Conservation (phyloP, 2,797 vertebrate genomes). For the Malurus splendens region DNA sequence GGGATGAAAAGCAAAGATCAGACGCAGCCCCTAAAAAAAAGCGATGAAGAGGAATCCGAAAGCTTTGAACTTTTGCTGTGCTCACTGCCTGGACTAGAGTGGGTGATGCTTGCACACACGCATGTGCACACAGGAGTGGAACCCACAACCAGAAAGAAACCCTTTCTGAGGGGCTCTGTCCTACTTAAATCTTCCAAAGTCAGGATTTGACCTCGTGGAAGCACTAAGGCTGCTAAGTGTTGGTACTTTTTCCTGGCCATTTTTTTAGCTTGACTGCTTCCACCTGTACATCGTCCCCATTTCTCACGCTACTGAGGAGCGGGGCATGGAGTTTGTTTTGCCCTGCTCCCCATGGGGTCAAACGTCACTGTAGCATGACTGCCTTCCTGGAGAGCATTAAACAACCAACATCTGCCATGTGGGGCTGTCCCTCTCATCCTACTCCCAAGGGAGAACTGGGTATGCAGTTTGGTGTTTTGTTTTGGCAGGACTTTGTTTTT, state of each 20-base stretch:
- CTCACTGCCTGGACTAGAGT: neutral
- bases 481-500: constrained; percentile 1
- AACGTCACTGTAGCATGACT: neutral
- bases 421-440: neutral
- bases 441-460: neutral
- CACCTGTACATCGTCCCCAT: fast-evolving
- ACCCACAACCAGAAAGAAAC: neutral
- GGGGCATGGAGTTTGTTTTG: neutral
- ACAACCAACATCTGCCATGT: neutral
- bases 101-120: neutral
- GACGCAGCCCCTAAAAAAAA: neutral
- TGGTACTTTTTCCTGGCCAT: neutral
- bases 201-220: neutral
- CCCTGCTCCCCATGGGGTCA: neutral
- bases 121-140: neutral
- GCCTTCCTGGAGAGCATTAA: neutral
- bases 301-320: neutral
- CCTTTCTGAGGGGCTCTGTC: neutral
- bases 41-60: neutral
- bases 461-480: neutral
- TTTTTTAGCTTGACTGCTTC: neutral
- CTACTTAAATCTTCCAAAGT: neutral
- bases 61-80: constrained; percentile 1
- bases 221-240: neutral
- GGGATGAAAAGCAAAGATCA: constrained; percentile 52